Evolutionary conservation across 2,888 invertebrate genomes (phyloP), one percentile per base, ranked within the genome.

Genomic region (Habrosyne pyritoides): DNA sequence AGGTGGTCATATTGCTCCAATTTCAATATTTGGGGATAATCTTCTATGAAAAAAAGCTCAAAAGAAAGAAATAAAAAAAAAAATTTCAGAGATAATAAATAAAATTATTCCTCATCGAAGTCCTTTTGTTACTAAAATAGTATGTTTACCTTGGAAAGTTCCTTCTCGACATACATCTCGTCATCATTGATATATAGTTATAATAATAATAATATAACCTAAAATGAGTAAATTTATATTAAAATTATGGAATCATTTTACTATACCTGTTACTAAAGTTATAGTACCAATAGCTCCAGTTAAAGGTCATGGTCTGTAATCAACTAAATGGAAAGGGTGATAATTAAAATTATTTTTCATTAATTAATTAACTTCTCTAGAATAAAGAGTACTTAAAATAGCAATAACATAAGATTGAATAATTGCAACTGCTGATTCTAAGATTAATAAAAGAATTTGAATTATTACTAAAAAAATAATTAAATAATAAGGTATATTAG

Each of bases 81-180:
- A 90, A 65, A 95, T 83, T 94, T 96, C 95, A 51, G 95, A 95
- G 6, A 94, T 81, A 94, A 95, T 95, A 93, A 96, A 95, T 88
- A 95, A 80, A 79, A 95, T 94, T 94, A 96, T 95, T 68, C 95
- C 95, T 93, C 94, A 94, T 59, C 94, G 94, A 81, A 96, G 71
- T 1, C 94, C 94, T 79, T 87, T 89, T 10, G 86, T 84, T 1
- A 95, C 95, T 74, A 84, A 73, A 22, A 85, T 81, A 0, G 95
- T 94, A 74, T 96, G 95, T 54, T 93, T 79, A 1, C 95, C 95
- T 94, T 95, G 94, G 55, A 90, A 93, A 0, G 95, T 94, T 66
- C 94, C 91, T 93, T 96, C 95, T 66, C 95, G 95, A 21, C 91
- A 89, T 47, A 95, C 81, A 89, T 95, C 95, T 79, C 95, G 95